These are phyloP conservation scores for Eucriotettix oculatus DNA, from an alignment of 2,888 invertebrate species.

Conservation along the genomic window DNA sequence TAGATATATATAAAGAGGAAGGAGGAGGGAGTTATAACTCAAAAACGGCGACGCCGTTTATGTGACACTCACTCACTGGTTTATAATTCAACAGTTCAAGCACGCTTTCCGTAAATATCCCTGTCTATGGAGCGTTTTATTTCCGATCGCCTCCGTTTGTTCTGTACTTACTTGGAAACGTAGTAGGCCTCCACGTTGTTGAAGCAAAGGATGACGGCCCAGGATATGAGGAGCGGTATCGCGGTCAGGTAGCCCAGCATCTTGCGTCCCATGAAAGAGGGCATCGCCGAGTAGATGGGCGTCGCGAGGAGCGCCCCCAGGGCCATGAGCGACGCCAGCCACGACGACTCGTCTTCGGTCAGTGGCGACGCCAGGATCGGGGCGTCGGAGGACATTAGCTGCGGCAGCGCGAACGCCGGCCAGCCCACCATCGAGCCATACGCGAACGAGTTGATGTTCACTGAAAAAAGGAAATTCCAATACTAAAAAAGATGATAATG, in stretches of 20 bases:
- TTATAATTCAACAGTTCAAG: too few species aligned
- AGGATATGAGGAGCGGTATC: background rate
- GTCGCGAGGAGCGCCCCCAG: conserved; percentile 4
- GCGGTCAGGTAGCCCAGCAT: background rate
- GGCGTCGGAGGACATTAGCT: conserved; percentile 17
- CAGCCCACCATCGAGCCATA: conserved; percentile 16
- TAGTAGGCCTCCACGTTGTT: background rate
- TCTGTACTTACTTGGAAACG: background rate
- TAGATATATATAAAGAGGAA: too few species aligned
- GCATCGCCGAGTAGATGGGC: conserved; percentile 5
- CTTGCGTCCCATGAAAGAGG: background rate
- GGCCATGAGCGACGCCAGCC: conserved; percentile 15
- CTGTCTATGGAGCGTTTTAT: too few species aligned
- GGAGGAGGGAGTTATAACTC: too few species aligned
- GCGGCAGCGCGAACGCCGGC: conserved; percentile 21
- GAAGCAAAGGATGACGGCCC: background rate
- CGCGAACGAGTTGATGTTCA: background rate
- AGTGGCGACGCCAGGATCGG: conserved; percentile 15
- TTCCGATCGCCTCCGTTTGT: too few species aligned
- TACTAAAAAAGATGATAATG: too few species aligned
- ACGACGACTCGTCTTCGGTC: conserved; percentile 19
- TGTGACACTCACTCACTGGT: too few species aligned
- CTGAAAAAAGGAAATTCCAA: background rate
- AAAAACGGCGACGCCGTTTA: too few species aligned
- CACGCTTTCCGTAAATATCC: too few species aligned